Conservation (phyloP, 1,140 invertebrate species). For the Bombus affinis region DNA sequence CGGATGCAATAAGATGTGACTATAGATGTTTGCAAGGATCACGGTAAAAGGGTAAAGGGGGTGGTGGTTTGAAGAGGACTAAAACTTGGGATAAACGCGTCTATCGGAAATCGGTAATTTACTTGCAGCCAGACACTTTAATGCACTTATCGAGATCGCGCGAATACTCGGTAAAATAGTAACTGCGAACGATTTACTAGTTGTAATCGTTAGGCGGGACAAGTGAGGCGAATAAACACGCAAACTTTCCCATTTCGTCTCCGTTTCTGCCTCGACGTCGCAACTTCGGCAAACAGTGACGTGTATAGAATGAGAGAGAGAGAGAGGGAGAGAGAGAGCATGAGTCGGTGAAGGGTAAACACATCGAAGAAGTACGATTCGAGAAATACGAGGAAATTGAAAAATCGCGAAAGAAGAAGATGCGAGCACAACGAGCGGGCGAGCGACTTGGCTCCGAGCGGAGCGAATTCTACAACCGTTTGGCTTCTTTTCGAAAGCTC, state of each 20-base stretch:
- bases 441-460: not conserved
- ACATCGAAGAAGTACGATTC: not conserved
- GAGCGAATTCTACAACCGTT: slow-evolving; percentile 41
- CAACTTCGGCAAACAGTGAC: not conserved
- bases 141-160: not conserved
- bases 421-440: not conserved
- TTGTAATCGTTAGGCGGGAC: not conserved
- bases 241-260: not conserved
- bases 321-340: not conserved
- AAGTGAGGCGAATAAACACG: not conserved
- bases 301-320: not conserved
- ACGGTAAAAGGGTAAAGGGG: not conserved
- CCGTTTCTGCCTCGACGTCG: not conserved
- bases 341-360: slow-evolving; percentile 1
- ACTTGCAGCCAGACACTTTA: not conserved
- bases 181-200: not conserved
- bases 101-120: not conserved
- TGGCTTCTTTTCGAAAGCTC: slow-evolving; percentile 38
- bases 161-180: not conserved
- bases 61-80: not conserved
- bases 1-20: not conserved
- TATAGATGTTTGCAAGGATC: not conserved
- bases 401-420: slow-evolving; percentile 20
- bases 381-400: slow-evolving; percentile 35
- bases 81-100: not conserved